Percentiles rank a stretch among this genome's conserved stretches.
phyloP scores from a whole-genome alignment of 2,888 invertebrate species.

The Hemithea aestivaria region DNA sequence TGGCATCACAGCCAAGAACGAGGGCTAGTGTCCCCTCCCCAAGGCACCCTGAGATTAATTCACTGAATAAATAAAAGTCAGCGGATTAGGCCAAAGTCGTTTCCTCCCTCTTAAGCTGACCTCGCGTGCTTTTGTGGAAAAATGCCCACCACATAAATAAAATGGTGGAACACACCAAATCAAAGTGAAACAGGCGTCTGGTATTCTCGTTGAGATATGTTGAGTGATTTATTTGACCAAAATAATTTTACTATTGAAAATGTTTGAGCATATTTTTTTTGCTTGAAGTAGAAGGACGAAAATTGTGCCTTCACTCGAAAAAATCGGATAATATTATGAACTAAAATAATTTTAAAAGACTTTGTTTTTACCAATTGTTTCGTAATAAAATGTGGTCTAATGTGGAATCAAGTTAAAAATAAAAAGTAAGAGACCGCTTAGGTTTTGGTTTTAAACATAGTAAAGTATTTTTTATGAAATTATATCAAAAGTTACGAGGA shows the following conservation, averaged over 20 bases:
- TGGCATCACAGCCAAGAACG: constrained; percentile 61
- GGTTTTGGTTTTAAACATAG: too few relatives aligned
- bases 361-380: too few relatives aligned
- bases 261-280: too few relatives aligned
- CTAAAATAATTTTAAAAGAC: too few relatives aligned
- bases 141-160: constrained; percentile 73
- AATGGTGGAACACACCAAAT: constrained; percentile 57
- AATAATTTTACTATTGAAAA: constrained; percentile 5
- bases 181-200: constrained; percentile 52
- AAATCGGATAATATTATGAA: too few relatives aligned
- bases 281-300: too few relatives aligned
- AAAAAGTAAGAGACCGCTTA: too few relatives aligned
- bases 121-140: constrained; percentile 76
- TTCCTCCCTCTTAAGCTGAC: constrained; percentile 77
- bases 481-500: too few relatives aligned
- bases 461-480: too few relatives aligned
- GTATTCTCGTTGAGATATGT: constrained; percentile 27
- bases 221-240: constrained; percentile 3
- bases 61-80: constrained; percentile 80
- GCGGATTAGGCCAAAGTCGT: constrained; percentile 77
- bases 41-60: constrained; percentile 69
- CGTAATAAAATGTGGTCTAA: too few relatives aligned
- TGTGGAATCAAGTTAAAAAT: too few relatives aligned
- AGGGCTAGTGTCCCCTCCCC: constrained; percentile 63
- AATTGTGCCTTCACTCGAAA: too few relatives aligned